Percentiles rank a stretch among this genome's conserved stretches.
These are phyloP conservation scores for Apantesis nais DNA, from an alignment of 2,888 invertebrate species.

Conservation along the genomic window DNA sequence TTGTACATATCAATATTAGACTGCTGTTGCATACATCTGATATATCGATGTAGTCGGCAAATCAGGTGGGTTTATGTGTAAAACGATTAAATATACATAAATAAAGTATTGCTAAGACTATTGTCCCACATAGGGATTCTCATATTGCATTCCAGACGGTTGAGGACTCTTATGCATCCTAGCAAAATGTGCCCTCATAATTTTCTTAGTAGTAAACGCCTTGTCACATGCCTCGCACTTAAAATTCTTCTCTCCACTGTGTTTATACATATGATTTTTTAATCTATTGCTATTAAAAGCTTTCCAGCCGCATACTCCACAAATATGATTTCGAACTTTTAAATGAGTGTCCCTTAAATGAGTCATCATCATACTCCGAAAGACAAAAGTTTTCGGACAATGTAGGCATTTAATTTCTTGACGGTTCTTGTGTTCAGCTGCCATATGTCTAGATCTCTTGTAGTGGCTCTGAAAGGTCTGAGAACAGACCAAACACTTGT, in stretches of 20 bases:
- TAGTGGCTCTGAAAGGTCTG: conserved; percentile 74
- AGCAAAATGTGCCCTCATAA: conserved; percentile 74
- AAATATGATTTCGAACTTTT: conserved; percentile 73
- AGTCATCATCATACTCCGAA: conserved; percentile 80
- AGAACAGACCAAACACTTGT: conserved; percentile 79
- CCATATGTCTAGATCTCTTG: conserved; percentile 76
- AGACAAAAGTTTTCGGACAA: conserved; percentile 78
- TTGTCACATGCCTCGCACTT: conserved; percentile 77
- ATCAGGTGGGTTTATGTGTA: not conserved
- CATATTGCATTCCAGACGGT: conserved; percentile 55
- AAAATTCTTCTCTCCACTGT: conserved; percentile 80
- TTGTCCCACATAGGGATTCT: conserved; percentile 59
- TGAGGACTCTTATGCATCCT: conserved; percentile 70
- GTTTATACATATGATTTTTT: conserved; percentile 81
- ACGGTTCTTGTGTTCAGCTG: conserved; percentile 71
- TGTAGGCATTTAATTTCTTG: conserved; percentile 76
- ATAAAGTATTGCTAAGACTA: not conserved
- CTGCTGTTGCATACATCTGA: not conserved
- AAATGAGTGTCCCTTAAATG: conserved; percentile 75
- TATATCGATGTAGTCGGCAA: not conserved
- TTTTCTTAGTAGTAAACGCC: conserved; percentile 77
- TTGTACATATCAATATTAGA: not conserved
- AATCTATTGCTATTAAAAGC: conserved; percentile 80
- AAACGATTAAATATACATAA: not conserved
- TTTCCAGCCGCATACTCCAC: conserved; percentile 76